A percentile compares a stretch with the other conserved stretches of the same genome.
phyloP scores from a whole-genome alignment of 2,888 invertebrate species.

The Tetheella fluctuosa region DNA sequence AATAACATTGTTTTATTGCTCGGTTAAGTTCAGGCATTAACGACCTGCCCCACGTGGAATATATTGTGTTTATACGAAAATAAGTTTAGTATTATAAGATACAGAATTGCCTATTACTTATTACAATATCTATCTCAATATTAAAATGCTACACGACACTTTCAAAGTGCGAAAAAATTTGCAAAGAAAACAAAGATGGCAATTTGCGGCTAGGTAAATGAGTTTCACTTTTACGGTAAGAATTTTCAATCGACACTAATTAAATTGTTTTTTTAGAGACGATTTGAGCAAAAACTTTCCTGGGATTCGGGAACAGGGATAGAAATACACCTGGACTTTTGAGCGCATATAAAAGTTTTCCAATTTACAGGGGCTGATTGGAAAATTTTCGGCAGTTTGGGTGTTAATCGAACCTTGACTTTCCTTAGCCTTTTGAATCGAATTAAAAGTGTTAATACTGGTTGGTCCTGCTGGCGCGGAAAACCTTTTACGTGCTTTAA shows the following conservation, averaged over 20 bases:
- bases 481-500: background rate
- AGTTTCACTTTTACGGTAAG: conserved; percentile 42
- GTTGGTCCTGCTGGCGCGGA: conserved; percentile 23
- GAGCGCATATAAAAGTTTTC: conserved; percentile 84
- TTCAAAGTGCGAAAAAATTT: background rate
- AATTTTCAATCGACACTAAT: conserved; percentile 62
- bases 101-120: too few species aligned
- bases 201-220: conserved; percentile 29
- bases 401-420: conserved; percentile 81
- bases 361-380: conserved; percentile 83
- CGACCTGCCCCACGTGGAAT: conserved; percentile 8
- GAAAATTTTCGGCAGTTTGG: conserved; percentile 81
- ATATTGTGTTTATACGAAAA: background rate
- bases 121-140: background rate
- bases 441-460: conserved; percentile 61
- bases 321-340: conserved; percentile 83
- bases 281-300: conserved; percentile 71
- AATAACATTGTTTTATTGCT: conserved; percentile 62
- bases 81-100: conserved; percentile 2
- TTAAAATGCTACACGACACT: background rate
- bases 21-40: conserved; percentile 27
- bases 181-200: conserved; percentile 3
- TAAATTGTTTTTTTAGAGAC: conserved; percentile 66
- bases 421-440: conserved; percentile 66
- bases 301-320: conserved; percentile 60